Base-by-base conservation (phyloP, 2,888 invertebrate species). In the Hyposoter dolosus region DNA sequence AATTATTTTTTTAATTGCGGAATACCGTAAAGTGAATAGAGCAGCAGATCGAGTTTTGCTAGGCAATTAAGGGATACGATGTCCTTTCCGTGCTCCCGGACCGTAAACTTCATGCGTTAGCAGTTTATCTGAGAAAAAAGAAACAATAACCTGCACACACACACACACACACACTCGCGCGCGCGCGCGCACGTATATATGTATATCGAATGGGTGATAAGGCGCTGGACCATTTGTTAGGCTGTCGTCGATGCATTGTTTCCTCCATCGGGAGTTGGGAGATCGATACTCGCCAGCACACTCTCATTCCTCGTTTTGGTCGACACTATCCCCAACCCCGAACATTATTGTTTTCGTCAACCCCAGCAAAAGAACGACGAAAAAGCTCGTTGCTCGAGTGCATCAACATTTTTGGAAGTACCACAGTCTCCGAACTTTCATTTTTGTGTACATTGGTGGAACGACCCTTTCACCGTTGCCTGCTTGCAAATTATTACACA, bases 181-280 rank as follows among this genome's bases (percentile, higher is more conserved):
- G n/a, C n/a, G n/a, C n/a, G n/a, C n/a, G n/a, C n/a, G n/a, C n/a
- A n/a, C n/a, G n/a, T 23, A 50, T 65, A 17, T 35, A 40, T 35
- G 17, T 63, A 47, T 50, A 23, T 40, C 10, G 47, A 43, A 56
- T 65, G 53, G 40, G 88, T 89, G 93, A 94, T 94, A 94, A 94
- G 93, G 84, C 90, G 85, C 82, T 77, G 87, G 90, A 93, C 93
- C 93, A 94, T 94, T 94, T 94, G 93, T 93, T 93, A 93, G 90
- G 88, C 90, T 90, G 91, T 90, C 91, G 90, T 85, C 90, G 90
- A 84, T 87, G 92, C 92, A 94, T 94, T 94, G 94, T 94, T 93
- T 93, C 91, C 90, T 86, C 84, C 80, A 84, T 77, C 43, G 77
- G 65, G 85, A 86, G 80, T 86, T 80, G 43, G 72, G 83, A 88